Evolutionary conservation across 2,888 invertebrate species (phyloP).

Genomic region (Troides helena): DNA sequence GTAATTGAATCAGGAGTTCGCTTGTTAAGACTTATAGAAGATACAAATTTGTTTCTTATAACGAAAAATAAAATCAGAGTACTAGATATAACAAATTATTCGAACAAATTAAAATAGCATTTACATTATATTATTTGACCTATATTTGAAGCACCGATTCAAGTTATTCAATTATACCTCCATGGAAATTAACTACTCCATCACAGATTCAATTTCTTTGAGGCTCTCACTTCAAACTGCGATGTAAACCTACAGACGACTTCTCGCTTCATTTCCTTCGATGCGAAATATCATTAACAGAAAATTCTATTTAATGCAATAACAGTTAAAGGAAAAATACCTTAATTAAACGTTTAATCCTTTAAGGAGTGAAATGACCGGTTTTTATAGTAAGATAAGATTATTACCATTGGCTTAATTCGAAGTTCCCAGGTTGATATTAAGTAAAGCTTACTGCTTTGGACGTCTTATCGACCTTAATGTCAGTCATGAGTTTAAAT

Average conservation of each 20-base stretch:
- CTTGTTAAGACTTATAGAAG: too few relatives aligned
- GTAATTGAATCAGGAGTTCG: too few relatives aligned
- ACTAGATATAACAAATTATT: too few relatives aligned
- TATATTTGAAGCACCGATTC: not conserved
- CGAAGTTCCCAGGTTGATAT: not conserved
- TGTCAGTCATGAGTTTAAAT: not conserved
- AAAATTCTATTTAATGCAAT: slow-evolving; percentile 45
- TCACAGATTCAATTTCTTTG: not conserved
- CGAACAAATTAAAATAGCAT: not conserved
- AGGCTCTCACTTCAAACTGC: not conserved
- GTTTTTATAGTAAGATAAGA: slow-evolving; percentile 34
- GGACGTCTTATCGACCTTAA: not conserved
- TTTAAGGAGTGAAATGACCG: slow-evolving; percentile 48
- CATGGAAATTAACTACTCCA: not conserved
- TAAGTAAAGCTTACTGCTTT: not conserved
- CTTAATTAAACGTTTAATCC: slow-evolving; percentile 69
- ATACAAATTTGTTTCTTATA: too few relatives aligned
- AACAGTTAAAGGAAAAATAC: slow-evolving; percentile 60
- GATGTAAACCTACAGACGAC: not conserved
- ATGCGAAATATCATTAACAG: slow-evolving; percentile 1
- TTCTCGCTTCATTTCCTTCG: not conserved
- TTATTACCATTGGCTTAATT: not conserved
- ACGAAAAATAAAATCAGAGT: too few relatives aligned
- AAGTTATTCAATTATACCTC: not conserved
- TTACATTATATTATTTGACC: not conserved